phyloP scores from a whole-genome alignment of 2,113 vertebrate genomes.

The Labrus mixtus region DNA sequence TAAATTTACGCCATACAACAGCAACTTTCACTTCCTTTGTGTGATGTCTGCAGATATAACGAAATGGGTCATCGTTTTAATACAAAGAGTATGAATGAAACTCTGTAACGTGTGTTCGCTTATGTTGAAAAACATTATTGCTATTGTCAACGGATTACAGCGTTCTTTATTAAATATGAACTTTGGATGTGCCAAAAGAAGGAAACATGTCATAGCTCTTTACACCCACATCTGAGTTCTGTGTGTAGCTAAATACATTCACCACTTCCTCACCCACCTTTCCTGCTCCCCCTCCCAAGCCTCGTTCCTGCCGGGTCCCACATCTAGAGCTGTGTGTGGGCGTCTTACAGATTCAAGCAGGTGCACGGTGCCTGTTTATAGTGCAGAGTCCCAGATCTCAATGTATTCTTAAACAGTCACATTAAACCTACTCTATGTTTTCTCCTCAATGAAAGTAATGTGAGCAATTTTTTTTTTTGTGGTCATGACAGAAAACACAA shows the following conservation, averaged over 20 bases:
- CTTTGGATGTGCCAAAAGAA: slow-evolving; percentile 3
- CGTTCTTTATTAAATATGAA: neutral
- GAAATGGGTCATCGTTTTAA: too few species aligned
- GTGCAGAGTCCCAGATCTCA: slow-evolving; percentile 59
- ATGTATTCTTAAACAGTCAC: slow-evolving; percentile 66
- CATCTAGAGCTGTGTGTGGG: slow-evolving; percentile 29
- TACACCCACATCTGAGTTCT: slow-evolving; percentile 48
- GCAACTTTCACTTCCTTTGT: slow-evolving; percentile 38
- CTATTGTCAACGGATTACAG: neutral
- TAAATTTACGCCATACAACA: slow-evolving; percentile 5
- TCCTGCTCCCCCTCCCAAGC: slow-evolving; percentile 59
- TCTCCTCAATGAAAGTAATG: slow-evolving; percentile 20
- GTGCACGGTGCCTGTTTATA: slow-evolving; percentile 61
- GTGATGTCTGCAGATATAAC: neutral
- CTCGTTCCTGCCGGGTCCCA: slow-evolving; percentile 55
- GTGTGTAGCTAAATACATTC: slow-evolving; percentile 49
- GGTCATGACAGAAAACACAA: neutral
- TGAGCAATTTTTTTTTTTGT: neutral
- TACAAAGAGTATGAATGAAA: too few species aligned
- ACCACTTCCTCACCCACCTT: slow-evolving; percentile 76
- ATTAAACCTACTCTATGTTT: slow-evolving; percentile 21
- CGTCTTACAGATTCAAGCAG: slow-evolving; percentile 30
- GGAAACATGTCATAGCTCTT: slow-evolving; percentile 24
- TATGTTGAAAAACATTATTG: neutral
- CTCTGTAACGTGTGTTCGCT: neutral